Base-by-base conservation (phyloP, 1,140 invertebrate species). In the Plectrocnemia conspersa region DNA sequence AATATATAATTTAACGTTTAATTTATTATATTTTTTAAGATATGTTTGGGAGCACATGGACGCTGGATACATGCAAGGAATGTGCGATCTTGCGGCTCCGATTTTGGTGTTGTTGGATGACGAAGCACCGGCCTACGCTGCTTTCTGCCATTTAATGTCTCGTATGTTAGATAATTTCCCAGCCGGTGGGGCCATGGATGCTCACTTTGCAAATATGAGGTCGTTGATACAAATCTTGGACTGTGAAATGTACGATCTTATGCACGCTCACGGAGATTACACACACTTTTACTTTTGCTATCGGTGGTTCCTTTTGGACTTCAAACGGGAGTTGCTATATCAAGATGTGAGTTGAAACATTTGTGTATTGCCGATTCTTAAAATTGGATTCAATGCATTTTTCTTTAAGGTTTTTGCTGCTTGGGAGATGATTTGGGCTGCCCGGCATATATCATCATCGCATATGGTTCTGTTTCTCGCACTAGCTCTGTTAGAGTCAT, bases 241-340 rank as follows among this genome's bases (percentile, higher is more conserved):
- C 73, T 84, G 85, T 13, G 92, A 97, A 73, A 80, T 97, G 73
- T 96, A 92, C 76, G 89, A 95, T 61, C 75, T 94, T 63, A 94
- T 97, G 87, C 89, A 94, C 71, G 84, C 89, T 54, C 89, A 94
- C 71, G 91, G 91, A 7, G 94, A 97, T 71, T 96, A 93, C 71
- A 95, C 92, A 11, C 92, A 97, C 71, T 95, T 97, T 72, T 97
- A 96, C 72, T 97, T 97, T 75, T 96, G 92, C 68, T 97, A 97
- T 71, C 83, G 93, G 45, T 97, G 94, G 94, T 84, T 83, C 70
- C 66, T 84, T 46, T 71, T 84, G n/a, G 82, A 84, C 66, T 84
- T 84, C 64, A 83, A 84, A 64, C 64, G 82, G 76, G 94, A 97
- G 73, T 74, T 97, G 53, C 72, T 91, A 6, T 96, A 97, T 67